phyloP scores from a whole-genome alignment of 2,113 vertebrate genomes.

The Eublepharis macularius region DNA sequence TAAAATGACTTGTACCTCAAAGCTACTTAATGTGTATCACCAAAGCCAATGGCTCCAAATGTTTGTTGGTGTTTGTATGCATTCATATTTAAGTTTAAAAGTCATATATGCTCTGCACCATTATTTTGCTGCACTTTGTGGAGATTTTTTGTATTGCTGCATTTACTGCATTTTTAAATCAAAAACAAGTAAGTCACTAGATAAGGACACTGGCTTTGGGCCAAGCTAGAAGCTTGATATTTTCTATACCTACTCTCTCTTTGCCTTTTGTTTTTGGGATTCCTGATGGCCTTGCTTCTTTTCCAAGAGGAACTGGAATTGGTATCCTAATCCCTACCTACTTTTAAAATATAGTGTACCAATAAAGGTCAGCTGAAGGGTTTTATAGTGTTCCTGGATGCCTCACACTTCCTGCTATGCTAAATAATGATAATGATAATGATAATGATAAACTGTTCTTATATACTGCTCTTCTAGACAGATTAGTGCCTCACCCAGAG shows the following conservation, averaged over 20 bases:
- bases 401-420: too few relatives aligned
- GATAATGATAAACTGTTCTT: too few relatives aligned
- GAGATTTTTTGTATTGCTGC: background rate
- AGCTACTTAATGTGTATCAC: slow-evolving; percentile 8
- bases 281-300: accelerated
- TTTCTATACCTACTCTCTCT: background rate
- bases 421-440: too few relatives aligned
- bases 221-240: accelerated
- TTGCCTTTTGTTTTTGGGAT: background rate
- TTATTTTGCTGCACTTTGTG: background rate
- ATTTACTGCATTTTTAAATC: slow-evolving; percentile 12
- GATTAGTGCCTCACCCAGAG: too few relatives aligned
- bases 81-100: slow-evolving; percentile 14
- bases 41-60: background rate
- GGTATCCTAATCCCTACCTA: accelerated
- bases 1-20: background rate
- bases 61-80: background rate
- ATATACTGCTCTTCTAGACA: too few relatives aligned
- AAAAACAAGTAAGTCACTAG: background rate
- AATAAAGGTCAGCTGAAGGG: too few relatives aligned
- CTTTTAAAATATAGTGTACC: too few relatives aligned
- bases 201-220: background rate
- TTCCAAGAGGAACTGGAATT: background rate
- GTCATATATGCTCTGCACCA: background rate
- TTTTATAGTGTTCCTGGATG: too few relatives aligned